phyloP scores from a whole-genome alignment of 1,140 invertebrate genomes.

The Fragariocoptes setiger region DNA sequence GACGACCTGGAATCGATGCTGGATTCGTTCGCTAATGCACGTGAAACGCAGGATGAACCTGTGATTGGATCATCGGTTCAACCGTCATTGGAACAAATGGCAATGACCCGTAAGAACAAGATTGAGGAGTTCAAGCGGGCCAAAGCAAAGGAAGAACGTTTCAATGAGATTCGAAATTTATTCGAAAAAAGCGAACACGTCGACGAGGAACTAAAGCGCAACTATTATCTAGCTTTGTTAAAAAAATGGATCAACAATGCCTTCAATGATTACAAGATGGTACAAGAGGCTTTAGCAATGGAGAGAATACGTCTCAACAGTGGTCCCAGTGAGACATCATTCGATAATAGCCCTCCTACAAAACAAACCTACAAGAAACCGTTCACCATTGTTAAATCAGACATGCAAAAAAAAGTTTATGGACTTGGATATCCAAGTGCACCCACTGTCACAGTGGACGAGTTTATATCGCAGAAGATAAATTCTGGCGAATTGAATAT shows the following conservation, averaged over 20 bases:
- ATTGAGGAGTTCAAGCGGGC: slow-evolving; percentile 41
- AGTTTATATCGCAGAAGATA: slow-evolving; percentile 59
- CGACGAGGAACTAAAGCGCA: slow-evolving; percentile 44
- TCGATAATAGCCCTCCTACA: neutral
- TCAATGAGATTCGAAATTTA: slow-evolving; percentile 26
- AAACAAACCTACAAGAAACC: slow-evolving; percentile 27
- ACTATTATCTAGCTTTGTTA: slow-evolving; percentile 46
- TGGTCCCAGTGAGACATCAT: neutral
- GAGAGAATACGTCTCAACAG: slow-evolving; percentile 14
- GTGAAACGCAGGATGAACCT: slow-evolving; percentile 13
- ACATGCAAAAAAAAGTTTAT: slow-evolving; percentile 62
- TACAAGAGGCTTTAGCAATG: slow-evolving; percentile 17
- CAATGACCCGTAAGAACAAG: slow-evolving; percentile 28
- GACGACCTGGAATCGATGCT: slow-evolving; percentile 17
- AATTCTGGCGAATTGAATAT: slow-evolving; percentile 4
- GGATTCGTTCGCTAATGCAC: neutral
- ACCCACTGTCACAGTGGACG: slow-evolving; percentile 63
- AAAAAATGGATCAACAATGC: slow-evolving; percentile 36
- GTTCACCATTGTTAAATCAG: slow-evolving; percentile 66
- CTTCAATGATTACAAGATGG: slow-evolving; percentile 35
- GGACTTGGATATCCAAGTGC: slow-evolving; percentile 75
- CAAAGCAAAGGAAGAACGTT: slow-evolving; percentile 38
- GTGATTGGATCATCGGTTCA: slow-evolving; percentile 4
- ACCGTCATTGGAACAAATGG: slow-evolving; percentile 10
- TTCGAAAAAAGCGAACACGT: slow-evolving; percentile 13